Percentiles rank a stretch among this genome's conserved stretches.
Evolutionary conservation across 2,888 invertebrate species (phyloP).

Genomic region (Hetaerina titia): DNA sequence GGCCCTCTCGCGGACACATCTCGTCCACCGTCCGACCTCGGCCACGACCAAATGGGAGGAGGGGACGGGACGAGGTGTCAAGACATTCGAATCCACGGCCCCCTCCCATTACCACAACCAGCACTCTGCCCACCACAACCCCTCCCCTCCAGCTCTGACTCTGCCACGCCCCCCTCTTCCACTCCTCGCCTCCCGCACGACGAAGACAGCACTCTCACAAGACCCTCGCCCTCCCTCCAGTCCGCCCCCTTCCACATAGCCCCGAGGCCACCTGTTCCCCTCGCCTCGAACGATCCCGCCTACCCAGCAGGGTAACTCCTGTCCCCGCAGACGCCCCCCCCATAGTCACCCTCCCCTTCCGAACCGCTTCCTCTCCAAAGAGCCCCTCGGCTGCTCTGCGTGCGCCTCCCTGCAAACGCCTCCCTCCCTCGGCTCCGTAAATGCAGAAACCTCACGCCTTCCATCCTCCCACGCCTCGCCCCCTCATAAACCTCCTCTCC

Average conservation of each 20-base stretch:
- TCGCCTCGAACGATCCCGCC: background rate
- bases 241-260: background rate
- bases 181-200: background rate
- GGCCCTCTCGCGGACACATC: background rate
- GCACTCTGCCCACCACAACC: background rate
- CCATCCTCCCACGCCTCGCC: background rate
- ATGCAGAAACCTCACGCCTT: background rate
- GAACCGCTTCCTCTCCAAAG: background rate
- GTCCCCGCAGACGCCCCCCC: background rate
- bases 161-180: background rate
- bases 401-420: background rate
- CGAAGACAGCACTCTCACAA: background rate
- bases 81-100: background rate
- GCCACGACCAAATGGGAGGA: background rate
- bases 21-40: background rate
- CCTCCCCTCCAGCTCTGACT: background rate
- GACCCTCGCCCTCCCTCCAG: background rate
- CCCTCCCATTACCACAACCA: background rate
- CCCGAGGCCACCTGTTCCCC: constrained; percentile 30
- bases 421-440: background rate
- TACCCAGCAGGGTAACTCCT: background rate
- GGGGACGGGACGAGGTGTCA: background rate
- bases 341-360: background rate
- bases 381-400: background rate
- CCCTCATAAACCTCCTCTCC: background rate